Evolutionary conservation across 1,140 invertebrate species (phyloP).

Genomic region (Venturia canescens): DNA sequence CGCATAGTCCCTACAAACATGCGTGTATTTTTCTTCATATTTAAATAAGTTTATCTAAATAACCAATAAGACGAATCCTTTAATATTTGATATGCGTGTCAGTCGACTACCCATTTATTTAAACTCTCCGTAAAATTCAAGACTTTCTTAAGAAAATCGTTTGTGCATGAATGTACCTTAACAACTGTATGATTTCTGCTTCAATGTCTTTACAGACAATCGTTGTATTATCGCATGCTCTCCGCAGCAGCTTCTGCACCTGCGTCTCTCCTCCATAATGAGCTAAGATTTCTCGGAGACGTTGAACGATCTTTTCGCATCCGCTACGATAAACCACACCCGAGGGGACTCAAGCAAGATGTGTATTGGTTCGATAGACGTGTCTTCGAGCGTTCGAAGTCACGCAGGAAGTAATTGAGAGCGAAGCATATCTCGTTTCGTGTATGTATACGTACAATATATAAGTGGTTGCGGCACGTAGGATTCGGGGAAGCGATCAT

Average conservation of each 20-base stretch:
- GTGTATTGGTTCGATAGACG: background rate
- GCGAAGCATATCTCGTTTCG: constrained; percentile 53
- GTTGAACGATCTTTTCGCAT: background rate
- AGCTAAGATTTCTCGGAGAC: constrained; percentile 40
- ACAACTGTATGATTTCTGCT: no score
- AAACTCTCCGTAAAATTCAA: no score
- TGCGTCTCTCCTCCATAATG: constrained; percentile 28
- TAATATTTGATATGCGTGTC: no score
- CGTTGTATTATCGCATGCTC: no score
- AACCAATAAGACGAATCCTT: no score
- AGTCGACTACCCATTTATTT: no score
- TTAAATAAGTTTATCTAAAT: no score
- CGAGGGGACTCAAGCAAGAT: background rate
- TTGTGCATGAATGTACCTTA: no score
- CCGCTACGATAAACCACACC: constrained; percentile 38
- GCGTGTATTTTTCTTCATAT: no score
- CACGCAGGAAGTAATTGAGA: constrained; percentile 64
- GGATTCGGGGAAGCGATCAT: constrained; percentile 61
- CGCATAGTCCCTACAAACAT: no score
- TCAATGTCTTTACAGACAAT: no score
- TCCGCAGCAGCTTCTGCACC: background rate
- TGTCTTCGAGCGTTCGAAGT: constrained; percentile 9
- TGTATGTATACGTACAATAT: constrained; percentile 31
- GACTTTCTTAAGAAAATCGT: no score
- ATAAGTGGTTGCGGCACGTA: constrained; percentile 62